phyloP scores from a whole-genome alignment of 2,113 vertebrate genomes.

The Phylloscopus trochiloides region DNA sequence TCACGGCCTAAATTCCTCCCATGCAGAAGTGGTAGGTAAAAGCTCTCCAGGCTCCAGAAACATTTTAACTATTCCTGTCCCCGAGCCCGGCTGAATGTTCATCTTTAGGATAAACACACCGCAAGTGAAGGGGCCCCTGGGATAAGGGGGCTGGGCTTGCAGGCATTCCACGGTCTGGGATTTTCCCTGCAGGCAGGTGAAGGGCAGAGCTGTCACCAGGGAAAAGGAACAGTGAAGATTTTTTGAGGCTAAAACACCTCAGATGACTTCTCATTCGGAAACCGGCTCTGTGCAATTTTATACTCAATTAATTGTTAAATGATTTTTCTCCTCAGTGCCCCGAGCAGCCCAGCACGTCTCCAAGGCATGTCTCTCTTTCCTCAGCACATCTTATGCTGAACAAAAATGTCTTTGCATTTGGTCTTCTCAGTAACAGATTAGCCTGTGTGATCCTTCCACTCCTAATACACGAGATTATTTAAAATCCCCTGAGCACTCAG shows the following conservation, averaged over 20 bases:
- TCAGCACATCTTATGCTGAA: neutral
- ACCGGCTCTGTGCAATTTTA: neutral
- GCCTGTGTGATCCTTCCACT: neutral
- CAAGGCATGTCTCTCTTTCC: neutral
- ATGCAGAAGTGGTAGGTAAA: neutral
- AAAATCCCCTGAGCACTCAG: neutral
- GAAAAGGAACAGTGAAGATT: neutral
- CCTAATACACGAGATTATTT: constrained; percentile 1
- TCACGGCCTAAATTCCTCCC: neutral
- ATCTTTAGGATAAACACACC: neutral
- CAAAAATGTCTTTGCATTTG: constrained; percentile 26
- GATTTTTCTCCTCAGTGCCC: neutral
- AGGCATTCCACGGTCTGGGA: neutral
- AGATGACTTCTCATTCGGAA: neutral
- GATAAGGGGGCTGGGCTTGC: accelerated
- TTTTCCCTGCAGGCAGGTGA: neutral
- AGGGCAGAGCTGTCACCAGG: neutral
- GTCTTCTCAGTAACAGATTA: constrained; percentile 47
- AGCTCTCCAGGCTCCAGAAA: neutral
- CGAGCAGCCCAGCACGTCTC: neutral
- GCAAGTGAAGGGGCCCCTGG: neutral
- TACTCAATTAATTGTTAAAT: neutral
- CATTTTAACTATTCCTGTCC: neutral
- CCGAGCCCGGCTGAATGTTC: neutral
- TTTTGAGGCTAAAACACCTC: neutral